Evolutionary conservation across 2,113 vertebrate genomes (phyloP).

Genomic region (Erythrolamprus reginae): DNA sequence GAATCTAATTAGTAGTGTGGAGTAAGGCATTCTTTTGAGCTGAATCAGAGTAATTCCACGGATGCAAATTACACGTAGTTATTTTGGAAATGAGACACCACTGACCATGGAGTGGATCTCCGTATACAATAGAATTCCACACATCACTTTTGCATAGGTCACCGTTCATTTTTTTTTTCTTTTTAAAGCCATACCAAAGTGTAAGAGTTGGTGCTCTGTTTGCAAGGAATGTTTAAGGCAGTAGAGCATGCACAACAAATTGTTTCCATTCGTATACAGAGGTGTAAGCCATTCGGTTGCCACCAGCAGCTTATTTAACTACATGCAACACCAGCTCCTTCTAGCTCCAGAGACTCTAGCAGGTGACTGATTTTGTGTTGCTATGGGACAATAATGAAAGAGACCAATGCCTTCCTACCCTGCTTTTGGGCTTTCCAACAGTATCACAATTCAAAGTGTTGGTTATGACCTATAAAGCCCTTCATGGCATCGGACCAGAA

Average conservation of each 20-base stretch:
- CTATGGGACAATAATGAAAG: neutral
- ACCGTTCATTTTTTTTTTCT: neutral
- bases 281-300: neutral
- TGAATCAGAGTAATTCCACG: neutral
- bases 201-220: neutral
- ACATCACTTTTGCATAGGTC: neutral
- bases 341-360: neutral
- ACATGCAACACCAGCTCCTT: neutral
- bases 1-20: neutral
- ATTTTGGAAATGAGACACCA: neutral
- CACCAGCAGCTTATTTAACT: neutral
- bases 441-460: too few species aligned
- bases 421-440: neutral
- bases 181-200: neutral
- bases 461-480: too few species aligned
- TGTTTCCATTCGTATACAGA: neutral
- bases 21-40: neutral
- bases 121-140: neutral
- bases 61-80: neutral
- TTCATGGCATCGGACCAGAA: too few species aligned
- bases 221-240: neutral
- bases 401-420: neutral
- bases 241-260: neutral
- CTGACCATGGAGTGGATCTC: neutral
- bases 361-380: neutral